Percentiles rank a stretch among this genome's conserved stretches.
phyloP scores from a whole-genome alignment of 2,113 vertebrate species.

The Lepus timidus region DNA sequence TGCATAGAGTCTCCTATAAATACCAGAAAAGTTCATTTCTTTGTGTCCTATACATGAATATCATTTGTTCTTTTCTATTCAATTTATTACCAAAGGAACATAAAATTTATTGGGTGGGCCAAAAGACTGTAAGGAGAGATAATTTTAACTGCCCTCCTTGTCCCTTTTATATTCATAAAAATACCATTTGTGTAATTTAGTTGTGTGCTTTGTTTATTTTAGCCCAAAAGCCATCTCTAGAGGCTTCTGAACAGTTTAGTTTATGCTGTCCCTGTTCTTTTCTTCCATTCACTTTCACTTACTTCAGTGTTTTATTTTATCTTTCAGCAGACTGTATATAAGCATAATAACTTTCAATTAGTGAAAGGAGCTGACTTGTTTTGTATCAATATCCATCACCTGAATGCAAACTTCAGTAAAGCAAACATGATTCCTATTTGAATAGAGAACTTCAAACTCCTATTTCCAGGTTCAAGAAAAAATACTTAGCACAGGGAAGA shows the following conservation, averaged over 20 bases:
- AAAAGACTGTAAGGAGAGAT: not conserved
- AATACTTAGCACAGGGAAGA: not conserved
- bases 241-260: not conserved
- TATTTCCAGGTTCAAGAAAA: not conserved
- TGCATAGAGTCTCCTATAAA: not conserved
- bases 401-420: not conserved
- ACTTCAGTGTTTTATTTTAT: not conserved
- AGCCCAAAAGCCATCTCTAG: not conserved
- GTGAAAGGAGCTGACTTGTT: not conserved
- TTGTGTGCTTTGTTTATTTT: not conserved
- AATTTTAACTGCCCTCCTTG: not conserved
- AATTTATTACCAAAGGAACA: conserved; percentile 27
- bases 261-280: not conserved
- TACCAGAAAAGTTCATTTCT: not conserved
- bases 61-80: not conserved
- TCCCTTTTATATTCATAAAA: conserved; percentile 14
- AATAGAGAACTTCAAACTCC: not conserved
- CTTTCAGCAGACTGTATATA: not conserved
- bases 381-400: not conserved
- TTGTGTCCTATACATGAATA: not conserved
- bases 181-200: not conserved
- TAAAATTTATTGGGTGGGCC: not conserved
- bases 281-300: not conserved
- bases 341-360: not conserved
- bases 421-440: not conserved